Evolutionary conservation across 2,888 invertebrate genomes (phyloP), one percentile per base, ranked within the genome.

Genomic region (Trichogramma evanescens): DNA sequence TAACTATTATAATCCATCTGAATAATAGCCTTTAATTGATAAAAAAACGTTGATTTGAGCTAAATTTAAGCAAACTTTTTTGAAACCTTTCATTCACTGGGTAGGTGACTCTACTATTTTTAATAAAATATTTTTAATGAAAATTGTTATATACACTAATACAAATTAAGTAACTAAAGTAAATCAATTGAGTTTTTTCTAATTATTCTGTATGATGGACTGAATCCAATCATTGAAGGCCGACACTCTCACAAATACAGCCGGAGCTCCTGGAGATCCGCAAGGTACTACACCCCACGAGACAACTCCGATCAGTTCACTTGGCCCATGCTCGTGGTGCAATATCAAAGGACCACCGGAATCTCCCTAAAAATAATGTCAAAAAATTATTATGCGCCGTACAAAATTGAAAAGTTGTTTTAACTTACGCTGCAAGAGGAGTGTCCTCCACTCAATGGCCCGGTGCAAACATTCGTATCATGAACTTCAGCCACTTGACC

Each of bases 281-380:
- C 81, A 81, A 56, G 81, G 81, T 43, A 79, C 69, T 38, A 74
- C 73, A 39, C 74, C 70, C 77, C 82, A 64, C 78, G 82, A 71
- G 85, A 88, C 76, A 74, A 81, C 61, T 79, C 85, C 67, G 2
- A 63, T 42, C 85, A 90, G 73, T 87, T 89, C 79, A 81, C 86
- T 68, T 80, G 86, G 65, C 82, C 83, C 41, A 86, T 88, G 3
- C 5, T 62, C 60, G 9, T 40, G n/a, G 4, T 54, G 63, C 6
- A 77, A 66, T 26, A 82, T 81, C 26, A 83, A 62, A 0, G 83
- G 83, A 2, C 83, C 82, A 3, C 83, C 83, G 0, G 82, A 82
- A 64, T 83, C 83, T 52, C 83, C 83, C 82, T 83, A 71, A 13
- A 59, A 51, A 4, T 8, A 1, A 10, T 48, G 44, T 44, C 2